Evolutionary conservation across 2,797 vertebrate species (phyloP).

Genomic region (Odontamblyopus lacepedii): DNA sequence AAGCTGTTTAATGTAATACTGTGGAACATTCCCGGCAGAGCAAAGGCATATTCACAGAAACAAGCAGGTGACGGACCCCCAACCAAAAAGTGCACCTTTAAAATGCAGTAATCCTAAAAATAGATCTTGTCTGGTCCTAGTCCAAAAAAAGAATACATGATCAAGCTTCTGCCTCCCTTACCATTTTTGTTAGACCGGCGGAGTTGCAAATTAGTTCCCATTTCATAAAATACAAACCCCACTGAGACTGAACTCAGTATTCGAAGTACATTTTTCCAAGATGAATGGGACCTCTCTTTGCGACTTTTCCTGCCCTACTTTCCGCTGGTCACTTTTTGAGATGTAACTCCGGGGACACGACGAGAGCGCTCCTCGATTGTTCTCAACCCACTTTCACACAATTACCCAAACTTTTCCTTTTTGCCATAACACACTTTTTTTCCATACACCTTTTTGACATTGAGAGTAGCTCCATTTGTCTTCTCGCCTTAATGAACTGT

Average conservation of each 20-base stretch:
- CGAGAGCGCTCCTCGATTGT: not conserved
- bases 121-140: not conserved
- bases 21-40: no score
- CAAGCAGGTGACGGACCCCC: no score
- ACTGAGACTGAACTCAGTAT: conserved; percentile 1
- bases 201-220: conserved; percentile 2
- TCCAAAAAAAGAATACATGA: not conserved
- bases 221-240: not conserved
- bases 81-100: no score
- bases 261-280: conserved; percentile 1
- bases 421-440: not conserved
- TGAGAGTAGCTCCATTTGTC: not conserved
- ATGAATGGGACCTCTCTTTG: conserved; percentile 1
- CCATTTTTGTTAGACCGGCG: not conserved
- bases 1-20: no score
- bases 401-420: conserved; percentile 14
- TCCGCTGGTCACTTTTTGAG: conserved; percentile 2
- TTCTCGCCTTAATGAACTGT: conserved; percentile 24
- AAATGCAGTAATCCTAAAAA: no score
- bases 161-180: not conserved
- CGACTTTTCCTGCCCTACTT: conserved; percentile 8
- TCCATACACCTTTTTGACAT: not conserved
- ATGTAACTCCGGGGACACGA: not conserved
- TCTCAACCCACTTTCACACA: conserved; percentile 9
- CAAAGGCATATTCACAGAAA: no score